Evolutionary conservation across 2,113 vertebrate species (phyloP), one percentile per base, ranked within the genome.

Genomic region (Stictonetta naevosa): DNA sequence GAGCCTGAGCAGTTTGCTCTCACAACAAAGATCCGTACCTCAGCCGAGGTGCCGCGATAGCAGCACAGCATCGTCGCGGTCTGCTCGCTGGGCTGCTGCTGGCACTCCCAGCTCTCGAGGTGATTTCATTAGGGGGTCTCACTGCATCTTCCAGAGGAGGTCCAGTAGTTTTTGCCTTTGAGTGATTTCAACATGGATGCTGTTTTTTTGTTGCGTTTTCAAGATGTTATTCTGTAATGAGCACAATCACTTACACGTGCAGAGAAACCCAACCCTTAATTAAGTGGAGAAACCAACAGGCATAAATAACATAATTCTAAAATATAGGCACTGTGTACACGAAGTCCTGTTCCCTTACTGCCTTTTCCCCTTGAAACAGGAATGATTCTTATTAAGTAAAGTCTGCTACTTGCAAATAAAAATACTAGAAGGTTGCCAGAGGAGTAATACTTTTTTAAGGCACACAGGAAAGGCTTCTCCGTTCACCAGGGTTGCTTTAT

Each of bases 311-410:
- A 23, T 0, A 28, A 22, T 36, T 59, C 2, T 26, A 86, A 48
- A 72, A 29, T 20, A 16, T 0, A 2, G 16, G 10, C 22, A 6
- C 2, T 46, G 5, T 20, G 5, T 22, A 7, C 19, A 16, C 7
- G 29, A 31, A n/a, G 8, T 52, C 38, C 26, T 64, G 14, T 28
- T 74, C 1, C 63, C 62, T 36, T 31, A 4, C 6, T 28, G 55
- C 42, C 40, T 44, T 44, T 28, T n/a, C 55, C 55, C 33, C 31
- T 55, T 58, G 69, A 52, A 75, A 36, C 2, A 20, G 31, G 40
- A 50, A 38, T 26, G 36, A 21, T 38, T 76, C 15, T 58, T n/a
- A 10, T 11, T 42, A 3, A 31, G 29, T 34, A 4, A 29, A 26
- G 2, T 14, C 33, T 83, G 53, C 11, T 46, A 2, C 53, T 80